phyloP scores from a whole-genome alignment of 1,140 invertebrate species.

The Lepidurus arcticus region DNA sequence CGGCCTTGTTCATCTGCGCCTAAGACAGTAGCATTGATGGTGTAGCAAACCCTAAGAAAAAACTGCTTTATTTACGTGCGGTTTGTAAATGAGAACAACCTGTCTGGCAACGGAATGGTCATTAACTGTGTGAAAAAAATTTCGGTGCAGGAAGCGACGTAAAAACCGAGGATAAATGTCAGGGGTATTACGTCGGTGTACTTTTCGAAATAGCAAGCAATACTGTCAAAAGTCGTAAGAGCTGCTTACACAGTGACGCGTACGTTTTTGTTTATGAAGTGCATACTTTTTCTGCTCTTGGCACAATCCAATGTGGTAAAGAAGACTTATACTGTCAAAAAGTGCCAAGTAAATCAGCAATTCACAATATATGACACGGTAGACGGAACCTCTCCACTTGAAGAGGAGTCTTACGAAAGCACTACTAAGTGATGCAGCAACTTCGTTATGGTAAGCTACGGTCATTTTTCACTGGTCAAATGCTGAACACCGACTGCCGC shows the following conservation, averaged over 20 bases:
- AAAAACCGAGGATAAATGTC: slow-evolving; percentile 86
- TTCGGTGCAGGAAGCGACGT: slow-evolving; percentile 83
- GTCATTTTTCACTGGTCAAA: slow-evolving; percentile 52
- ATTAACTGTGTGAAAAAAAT: slow-evolving; percentile 90
- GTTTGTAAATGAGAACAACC: slow-evolving; percentile 45
- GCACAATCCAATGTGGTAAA: slow-evolving; percentile 57
- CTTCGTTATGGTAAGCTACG: slow-evolving; percentile 66
- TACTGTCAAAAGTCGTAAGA: slow-evolving; percentile 60
- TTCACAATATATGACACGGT: slow-evolving; percentile 68
- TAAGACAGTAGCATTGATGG: slow-evolving; percentile 55
- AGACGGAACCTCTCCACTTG: slow-evolving; percentile 67
- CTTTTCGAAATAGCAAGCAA: slow-evolving; percentile 68
- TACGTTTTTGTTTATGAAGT: neutral
- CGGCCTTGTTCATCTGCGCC: slow-evolving; percentile 56
- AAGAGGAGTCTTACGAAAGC: slow-evolving; percentile 63
- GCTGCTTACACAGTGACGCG: neutral
- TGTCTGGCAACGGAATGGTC: slow-evolving; percentile 65
- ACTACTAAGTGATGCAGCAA: slow-evolving; percentile 60
- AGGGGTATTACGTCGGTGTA: slow-evolving; percentile 73
- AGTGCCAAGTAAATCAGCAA: slow-evolving; percentile 55
- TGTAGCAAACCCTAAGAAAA: slow-evolving; percentile 40
- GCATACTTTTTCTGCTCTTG: slow-evolving; percentile 53
- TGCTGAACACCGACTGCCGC: neutral
- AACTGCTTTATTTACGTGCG: neutral
- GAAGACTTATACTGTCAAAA: slow-evolving; percentile 55